phyloP scores from a whole-genome alignment of 2,113 vertebrate species.

The Pluvialis apricaria region DNA sequence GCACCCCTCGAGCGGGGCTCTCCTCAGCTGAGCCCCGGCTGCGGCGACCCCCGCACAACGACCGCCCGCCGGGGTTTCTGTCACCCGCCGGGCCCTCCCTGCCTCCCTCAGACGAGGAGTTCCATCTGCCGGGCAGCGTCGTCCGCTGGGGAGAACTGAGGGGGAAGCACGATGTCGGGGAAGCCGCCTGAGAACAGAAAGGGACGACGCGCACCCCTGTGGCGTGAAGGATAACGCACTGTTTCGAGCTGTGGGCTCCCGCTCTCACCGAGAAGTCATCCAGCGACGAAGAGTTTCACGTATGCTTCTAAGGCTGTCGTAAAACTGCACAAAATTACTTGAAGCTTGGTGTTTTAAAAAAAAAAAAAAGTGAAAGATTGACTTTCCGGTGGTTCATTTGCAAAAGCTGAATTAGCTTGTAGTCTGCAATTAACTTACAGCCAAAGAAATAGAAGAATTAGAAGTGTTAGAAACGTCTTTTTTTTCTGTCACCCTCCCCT shows the following conservation, averaged over 20 bases:
- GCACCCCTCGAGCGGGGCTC: rapidly evolving
- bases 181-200: rapidly evolving
- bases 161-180: not conserved
- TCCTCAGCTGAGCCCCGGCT: rapidly evolving
- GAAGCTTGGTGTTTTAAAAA: not conserved
- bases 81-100: too few species aligned
- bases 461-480: not conserved
- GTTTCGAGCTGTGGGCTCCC: rapidly evolving
- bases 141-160: not conserved
- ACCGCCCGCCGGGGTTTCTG: not conserved
- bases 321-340: too few species aligned
- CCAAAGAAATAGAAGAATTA: not conserved
- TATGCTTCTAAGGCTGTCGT: rapidly evolving
- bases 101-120: rapidly evolving
- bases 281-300: not conserved
- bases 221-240: rapidly evolving
- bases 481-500: not conserved
- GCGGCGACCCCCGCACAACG: too few species aligned
- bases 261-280: rapidly evolving
- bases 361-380: not conserved
- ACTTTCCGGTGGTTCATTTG: not conserved
- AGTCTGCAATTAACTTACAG: not conserved
- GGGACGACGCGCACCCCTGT: rapidly evolving
- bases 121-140: rapidly evolving
- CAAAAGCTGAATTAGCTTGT: not conserved